Evolutionary conservation across 2,113 vertebrate species (phyloP), one percentile per base, ranked within the genome.

Genomic region (Ophthalmolycus amberensis): DNA sequence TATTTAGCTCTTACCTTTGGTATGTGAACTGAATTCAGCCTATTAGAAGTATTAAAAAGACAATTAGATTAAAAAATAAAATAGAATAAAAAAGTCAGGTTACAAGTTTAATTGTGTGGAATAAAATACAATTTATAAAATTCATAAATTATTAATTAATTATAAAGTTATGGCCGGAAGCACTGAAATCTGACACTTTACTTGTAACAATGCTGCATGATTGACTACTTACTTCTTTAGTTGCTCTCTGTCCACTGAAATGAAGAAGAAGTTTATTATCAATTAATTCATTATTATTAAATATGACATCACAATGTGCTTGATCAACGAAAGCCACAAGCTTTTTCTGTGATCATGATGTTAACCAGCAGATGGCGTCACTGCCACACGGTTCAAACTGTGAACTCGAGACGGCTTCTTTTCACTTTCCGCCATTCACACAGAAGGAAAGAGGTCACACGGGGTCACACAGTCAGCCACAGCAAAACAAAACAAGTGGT

Each of bases 311-410:
- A 71, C 14, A 58, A 6, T 7, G 6, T 16, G 9, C 32, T 46
- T 37, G 3, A 10, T 62, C 10, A 6, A 25, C 25, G 27, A 16
- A 25, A 56, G 12, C 9, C 46, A 32, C 52, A 16, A 27, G 16
- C 4, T 14, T 9, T 10, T 66, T 67, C 50, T 80, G 67, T 27
- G 0, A 42, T 76, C 2, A 9, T 22, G 0, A 37, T 44, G 48
- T 3, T 56, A 32, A 79, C 86, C 92, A 92, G 79, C 71, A 93
- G 92, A 79, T 83, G 92, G 91, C 27, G 68, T 0, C 42, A 62
- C 16, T 44, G 79, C 77, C 52, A 3, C 76, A 86, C 70, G 48
- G 4, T 34, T 34, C 27, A 80, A 32, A 60, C n/a, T 14, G 15
- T 42, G 37, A 58, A 62, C 32, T 27, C 5, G n/a, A 27, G 32